Percentiles rank a stretch among this genome's conserved stretches.
Evolutionary conservation across 1,140 invertebrate species (phyloP).

Genomic region (Apis florea): DNA sequence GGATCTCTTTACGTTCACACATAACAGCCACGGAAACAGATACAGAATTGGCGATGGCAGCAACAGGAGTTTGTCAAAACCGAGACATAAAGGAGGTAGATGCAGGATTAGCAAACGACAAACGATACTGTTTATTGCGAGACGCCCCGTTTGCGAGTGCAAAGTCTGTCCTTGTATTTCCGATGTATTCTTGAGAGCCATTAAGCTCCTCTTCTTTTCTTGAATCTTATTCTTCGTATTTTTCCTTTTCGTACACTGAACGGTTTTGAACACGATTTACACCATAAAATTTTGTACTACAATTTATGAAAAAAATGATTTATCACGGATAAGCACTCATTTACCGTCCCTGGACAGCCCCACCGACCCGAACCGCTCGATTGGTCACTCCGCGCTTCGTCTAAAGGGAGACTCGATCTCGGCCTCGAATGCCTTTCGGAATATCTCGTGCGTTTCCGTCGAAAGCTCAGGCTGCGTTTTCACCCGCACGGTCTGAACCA

Average conservation of each 20-base stretch:
- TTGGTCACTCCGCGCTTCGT: constrained; percentile 62
- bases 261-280: constrained; percentile 2
- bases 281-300: not conserved
- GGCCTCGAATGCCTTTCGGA: constrained; percentile 47
- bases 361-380: constrained; percentile 60
- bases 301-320: constrained; percentile 11
- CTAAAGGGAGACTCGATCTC: constrained; percentile 53
- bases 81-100: constrained; percentile 23
- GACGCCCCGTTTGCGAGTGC: constrained; percentile 49
- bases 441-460: constrained; percentile 40
- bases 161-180: constrained; percentile 40
- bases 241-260: not conserved
- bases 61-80: constrained; percentile 5
- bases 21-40: constrained; percentile 63
- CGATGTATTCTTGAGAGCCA: constrained; percentile 76
- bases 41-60: constrained; percentile 29
- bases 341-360: constrained; percentile 49
- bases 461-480: constrained; percentile 51
- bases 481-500: not conserved
- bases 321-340: constrained; percentile 31
- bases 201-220: constrained; percentile 71
- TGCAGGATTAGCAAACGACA: constrained; percentile 14
- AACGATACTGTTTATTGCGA: constrained; percentile 24
- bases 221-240: constrained; percentile 37
- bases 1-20: constrained; percentile 45